phyloP scores from a whole-genome alignment of 2,113 vertebrate genomes.

The Manacus vitellinus region DNA sequence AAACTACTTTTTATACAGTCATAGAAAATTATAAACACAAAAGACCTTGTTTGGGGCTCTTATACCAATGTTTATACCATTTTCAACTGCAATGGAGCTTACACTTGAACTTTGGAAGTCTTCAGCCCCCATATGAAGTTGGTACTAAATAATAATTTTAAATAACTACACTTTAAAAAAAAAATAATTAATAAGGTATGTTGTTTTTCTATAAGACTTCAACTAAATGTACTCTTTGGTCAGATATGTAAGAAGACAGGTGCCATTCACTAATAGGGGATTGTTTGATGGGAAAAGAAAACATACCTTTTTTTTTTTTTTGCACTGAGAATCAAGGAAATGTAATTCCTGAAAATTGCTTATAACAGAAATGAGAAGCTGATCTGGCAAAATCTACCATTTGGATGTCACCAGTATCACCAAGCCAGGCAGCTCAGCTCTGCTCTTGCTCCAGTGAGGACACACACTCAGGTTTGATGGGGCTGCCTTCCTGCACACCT shows the following conservation, averaged over 20 bases:
- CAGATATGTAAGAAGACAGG: neutral
- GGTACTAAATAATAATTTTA: neutral
- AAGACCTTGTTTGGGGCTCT: neutral
- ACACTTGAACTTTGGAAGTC: neutral
- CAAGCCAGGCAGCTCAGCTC: neutral
- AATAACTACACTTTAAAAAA: neutral
- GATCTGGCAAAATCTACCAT: neutral
- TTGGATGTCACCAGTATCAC: neutral
- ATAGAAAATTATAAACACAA: neutral
- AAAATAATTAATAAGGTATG: rapidly evolving
- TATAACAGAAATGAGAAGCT: neutral
- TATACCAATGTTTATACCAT: neutral
- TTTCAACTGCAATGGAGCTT: neutral
- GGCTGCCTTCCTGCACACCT: neutral
- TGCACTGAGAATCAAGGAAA: neutral
- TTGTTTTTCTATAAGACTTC: neutral
- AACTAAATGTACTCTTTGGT: neutral
- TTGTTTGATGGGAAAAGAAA: neutral
- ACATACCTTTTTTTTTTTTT: neutral
- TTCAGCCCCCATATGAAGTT: neutral
- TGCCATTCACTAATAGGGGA: neutral
- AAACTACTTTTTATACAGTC: neutral
- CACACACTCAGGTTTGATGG: rapidly evolving
- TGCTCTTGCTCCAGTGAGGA: neutral
- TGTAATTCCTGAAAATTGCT: neutral